These are phyloP conservation scores for Diaphora mendica DNA, from an alignment of 2,888 invertebrate genomes.

Conservation along the genomic window DNA sequence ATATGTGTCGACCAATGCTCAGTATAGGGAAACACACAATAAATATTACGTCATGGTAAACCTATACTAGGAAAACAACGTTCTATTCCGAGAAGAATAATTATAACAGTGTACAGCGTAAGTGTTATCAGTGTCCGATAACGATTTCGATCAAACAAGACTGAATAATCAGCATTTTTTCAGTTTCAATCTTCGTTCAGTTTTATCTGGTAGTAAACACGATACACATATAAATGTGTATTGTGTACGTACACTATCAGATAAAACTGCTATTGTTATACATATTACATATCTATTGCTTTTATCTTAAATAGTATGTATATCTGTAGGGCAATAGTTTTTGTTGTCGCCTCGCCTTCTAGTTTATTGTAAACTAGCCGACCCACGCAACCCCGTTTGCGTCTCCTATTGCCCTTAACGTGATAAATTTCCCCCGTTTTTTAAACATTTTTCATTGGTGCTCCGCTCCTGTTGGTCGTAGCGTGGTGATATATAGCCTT, in stretches of 20 bases:
- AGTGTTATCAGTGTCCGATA: constrained; percentile 14
- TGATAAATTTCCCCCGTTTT: too few relatives aligned
- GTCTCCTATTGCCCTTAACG: too few relatives aligned
- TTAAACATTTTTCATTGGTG: too few relatives aligned
- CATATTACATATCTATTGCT: constrained; percentile 3
- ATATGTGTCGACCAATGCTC: background rate
- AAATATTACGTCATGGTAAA: background rate
- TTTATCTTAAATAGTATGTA: background rate
- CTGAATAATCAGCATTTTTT: background rate
- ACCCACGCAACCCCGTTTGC: too few relatives aligned
- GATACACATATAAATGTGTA: too few relatives aligned
- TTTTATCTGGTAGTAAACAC: too few relatives aligned
- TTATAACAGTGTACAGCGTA: background rate
- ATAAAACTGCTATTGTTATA: constrained; percentile 6
- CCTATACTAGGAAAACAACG: background rate
- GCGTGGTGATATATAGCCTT: too few relatives aligned
- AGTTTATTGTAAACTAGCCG: too few relatives aligned
- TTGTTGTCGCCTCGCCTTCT: background rate
- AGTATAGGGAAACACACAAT: background rate
- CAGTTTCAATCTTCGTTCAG: too few relatives aligned
- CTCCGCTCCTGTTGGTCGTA: too few relatives aligned
- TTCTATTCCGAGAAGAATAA: constrained; percentile 2
- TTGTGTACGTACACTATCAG: background rate
- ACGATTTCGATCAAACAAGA: constrained; percentile 9
- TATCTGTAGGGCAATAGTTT: background rate